Percentiles rank a stretch among this genome's conserved stretches.
Evolutionary conservation across 2,797 vertebrate genomes (phyloP).

Genomic region (Microctenopoma steveboyesi): DNA sequence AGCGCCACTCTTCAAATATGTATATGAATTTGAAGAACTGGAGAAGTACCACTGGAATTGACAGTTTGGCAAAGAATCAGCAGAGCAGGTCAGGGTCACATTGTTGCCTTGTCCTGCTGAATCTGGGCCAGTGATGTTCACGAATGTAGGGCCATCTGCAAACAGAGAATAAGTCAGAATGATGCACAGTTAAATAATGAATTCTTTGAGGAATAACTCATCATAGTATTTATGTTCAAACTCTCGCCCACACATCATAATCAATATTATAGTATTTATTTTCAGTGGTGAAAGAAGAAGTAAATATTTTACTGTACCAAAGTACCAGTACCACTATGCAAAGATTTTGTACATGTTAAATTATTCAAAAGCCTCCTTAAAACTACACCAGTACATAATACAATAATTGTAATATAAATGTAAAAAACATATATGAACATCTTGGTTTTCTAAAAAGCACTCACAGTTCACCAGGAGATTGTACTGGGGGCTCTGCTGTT

Average conservation of each 20-base stretch:
- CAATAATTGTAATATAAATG: too few species aligned
- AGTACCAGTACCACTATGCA: too few species aligned
- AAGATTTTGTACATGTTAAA: neutral
- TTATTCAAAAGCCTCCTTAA: too few species aligned
- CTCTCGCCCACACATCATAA: neutral
- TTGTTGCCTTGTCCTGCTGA: fast-evolving
- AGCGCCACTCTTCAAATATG: neutral
- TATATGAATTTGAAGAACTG: neutral
- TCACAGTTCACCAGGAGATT: constrained; percentile 73
- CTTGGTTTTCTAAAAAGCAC: constrained; percentile 31
- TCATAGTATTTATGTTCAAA: neutral
- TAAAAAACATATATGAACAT: too few species aligned
- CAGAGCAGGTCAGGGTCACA: constrained; percentile 60
- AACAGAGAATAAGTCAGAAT: constrained; percentile 22
- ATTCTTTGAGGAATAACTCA: neutral
- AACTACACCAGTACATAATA: too few species aligned
- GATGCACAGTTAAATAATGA: neutral
- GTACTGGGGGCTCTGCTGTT: constrained; percentile 42
- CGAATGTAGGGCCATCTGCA: constrained; percentile 77
- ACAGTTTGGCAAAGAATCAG: constrained; percentile 69
- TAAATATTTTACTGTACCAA: too few species aligned
- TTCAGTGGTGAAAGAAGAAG: neutral
- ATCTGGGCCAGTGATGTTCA: constrained; percentile 55
- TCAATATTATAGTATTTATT: neutral
- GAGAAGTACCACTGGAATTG: constrained; percentile 70